Conservation (phyloP, 2,888 invertebrate species). For the Cephus pulcher region DNA sequence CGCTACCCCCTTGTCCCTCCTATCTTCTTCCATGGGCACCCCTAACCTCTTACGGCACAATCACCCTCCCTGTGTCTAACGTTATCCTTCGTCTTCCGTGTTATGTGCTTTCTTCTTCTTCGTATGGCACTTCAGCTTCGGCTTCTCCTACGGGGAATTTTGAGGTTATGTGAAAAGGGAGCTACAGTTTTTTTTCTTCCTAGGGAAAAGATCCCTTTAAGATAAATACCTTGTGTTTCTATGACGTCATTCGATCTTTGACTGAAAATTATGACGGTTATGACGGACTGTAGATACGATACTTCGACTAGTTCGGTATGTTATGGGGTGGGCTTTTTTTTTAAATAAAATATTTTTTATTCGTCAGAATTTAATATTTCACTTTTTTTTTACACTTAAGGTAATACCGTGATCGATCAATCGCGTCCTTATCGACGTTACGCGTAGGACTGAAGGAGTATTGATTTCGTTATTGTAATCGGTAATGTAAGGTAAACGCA, state of each 20-base stretch:
- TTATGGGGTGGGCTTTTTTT: neutral
- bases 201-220: neutral
- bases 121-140: neutral
- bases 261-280: neutral
- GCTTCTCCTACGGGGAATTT: neutral
- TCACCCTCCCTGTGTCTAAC: neutral
- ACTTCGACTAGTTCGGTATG: neutral
- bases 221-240: neutral
- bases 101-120: neutral
- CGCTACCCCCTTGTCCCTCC: slow-evolving; percentile 21
- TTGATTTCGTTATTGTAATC: neutral
- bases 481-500: neutral
- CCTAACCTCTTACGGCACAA: neutral
- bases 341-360: too few species aligned
- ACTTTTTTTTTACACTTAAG: neutral
- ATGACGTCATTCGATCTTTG: neutral
- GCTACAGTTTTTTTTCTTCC: neutral
- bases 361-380: neutral
- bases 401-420: neutral
- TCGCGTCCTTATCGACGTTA: neutral
- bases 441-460: neutral
- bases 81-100: neutral
- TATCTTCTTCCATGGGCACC: slow-evolving; percentile 16
- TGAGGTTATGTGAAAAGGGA: neutral
- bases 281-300: neutral